Conservation (phyloP, 1,140 invertebrate species). For the Hestina assimilis region DNA sequence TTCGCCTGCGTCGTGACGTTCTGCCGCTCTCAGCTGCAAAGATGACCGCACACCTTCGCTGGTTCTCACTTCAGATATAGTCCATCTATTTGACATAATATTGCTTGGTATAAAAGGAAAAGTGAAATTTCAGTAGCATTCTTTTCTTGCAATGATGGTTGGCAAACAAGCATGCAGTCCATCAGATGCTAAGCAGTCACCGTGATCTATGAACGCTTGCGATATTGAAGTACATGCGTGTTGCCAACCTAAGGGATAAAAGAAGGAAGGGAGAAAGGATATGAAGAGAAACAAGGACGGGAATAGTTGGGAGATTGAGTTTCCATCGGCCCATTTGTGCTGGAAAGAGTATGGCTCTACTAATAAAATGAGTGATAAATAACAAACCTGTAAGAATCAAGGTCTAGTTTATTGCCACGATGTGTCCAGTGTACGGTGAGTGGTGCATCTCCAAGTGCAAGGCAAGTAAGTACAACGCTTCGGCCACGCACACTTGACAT, state of each 20-base stretch:
- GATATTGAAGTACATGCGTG: too few relatives aligned
- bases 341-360: too few relatives aligned
- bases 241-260: too few relatives aligned
- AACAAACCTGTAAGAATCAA: slow-evolving; percentile 46
- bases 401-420: slow-evolving; percentile 41
- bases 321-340: too few relatives aligned
- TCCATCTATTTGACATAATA: slow-evolving; percentile 42
- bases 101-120: not conserved
- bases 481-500: slow-evolving; percentile 45
- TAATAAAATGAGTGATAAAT: too few relatives aligned
- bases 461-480: slow-evolving; percentile 42
- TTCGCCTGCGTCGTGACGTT: slow-evolving; percentile 87
- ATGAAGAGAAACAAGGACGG: too few relatives aligned
- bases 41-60: slow-evolving; percentile 82
- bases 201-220: too few relatives aligned
- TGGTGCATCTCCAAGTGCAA: slow-evolving; percentile 54
- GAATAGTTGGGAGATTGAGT: too few relatives aligned
- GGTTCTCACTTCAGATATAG: slow-evolving; percentile 81
- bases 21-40: slow-evolving; percentile 80
- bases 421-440: slow-evolving; percentile 56
- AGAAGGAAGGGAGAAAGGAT: too few relatives aligned
- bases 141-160: too few relatives aligned
- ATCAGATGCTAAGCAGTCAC: too few relatives aligned
- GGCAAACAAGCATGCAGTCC: too few relatives aligned
- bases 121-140: not conserved